A percentile compares a stretch with the other conserved stretches of the same genome.
phyloP scores from a whole-genome alignment of 2,888 invertebrate species.

The Drosophila affinis region DNA sequence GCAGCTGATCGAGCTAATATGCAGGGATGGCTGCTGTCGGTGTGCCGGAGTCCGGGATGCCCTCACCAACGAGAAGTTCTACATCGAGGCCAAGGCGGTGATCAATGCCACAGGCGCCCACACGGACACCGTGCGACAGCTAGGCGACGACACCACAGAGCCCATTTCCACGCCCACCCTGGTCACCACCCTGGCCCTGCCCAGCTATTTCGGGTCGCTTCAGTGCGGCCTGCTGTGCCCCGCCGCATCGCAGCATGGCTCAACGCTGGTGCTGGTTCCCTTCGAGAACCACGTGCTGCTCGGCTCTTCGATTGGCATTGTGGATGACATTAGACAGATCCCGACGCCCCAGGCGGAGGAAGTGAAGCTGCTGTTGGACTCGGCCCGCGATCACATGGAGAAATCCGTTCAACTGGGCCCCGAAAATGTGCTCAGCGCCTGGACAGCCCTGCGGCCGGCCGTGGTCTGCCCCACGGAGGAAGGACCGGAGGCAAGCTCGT shows the following conservation, averaged over 20 bases:
- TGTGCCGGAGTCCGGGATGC: conserved; percentile 89
- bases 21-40: conserved; percentile 84
- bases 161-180: conserved; percentile 89
- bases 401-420: conserved; percentile 97
- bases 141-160: conserved; percentile 94
- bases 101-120: conserved; percentile 99
- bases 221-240: conserved; percentile 99
- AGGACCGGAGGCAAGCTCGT: conserved; percentile 91
- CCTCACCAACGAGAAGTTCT: conserved; percentile 91
- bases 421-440: conserved; percentile 98
- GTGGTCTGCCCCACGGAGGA: conserved; percentile 97
- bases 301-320: conserved; percentile 97
- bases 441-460: conserved; percentile 98
- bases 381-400: conserved; percentile 96
- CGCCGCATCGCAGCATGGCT: conserved; percentile 93
- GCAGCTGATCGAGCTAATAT: conserved; percentile 89
- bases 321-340: conserved; percentile 91
- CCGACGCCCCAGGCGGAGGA: conserved; percentile 97
- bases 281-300: conserved; percentile 97
- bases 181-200: conserved; percentile 85
- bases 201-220: conserved; percentile 98
- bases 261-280: conserved; percentile 99
- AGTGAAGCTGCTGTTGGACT: conserved; percentile 97
- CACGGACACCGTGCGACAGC: conserved; percentile 94
- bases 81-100: conserved; percentile 93